Evolutionary conservation across 2,797 vertebrate species (phyloP).

Genomic region (Anguilla anguilla): DNA sequence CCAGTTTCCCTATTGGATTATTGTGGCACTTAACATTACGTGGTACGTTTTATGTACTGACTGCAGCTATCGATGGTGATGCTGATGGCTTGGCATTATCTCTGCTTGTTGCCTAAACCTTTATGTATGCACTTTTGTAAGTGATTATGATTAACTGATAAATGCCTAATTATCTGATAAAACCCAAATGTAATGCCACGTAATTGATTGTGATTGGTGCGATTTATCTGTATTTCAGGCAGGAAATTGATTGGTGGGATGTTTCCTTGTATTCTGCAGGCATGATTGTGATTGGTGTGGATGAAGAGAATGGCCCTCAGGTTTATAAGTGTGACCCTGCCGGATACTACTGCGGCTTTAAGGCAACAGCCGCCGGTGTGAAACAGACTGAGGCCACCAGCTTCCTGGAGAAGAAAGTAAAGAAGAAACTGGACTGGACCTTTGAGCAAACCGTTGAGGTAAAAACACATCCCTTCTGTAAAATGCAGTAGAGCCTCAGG

Average conservation of each 20-base stretch:
- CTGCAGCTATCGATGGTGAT: no score
- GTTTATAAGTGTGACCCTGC: constrained; percentile 97
- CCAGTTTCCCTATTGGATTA: no score
- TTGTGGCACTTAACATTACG: no score
- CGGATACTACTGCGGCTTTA: constrained; percentile 97
- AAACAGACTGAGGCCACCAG: constrained; percentile 98
- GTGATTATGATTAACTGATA: no score
- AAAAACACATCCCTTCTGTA: constrained; percentile 38
- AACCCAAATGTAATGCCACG: no score
- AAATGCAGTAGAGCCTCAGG: background rate
- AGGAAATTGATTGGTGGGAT: background rate
- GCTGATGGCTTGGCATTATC: no score
- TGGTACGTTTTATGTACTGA: no score
- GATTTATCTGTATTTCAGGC: no score
- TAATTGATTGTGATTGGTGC: no score
- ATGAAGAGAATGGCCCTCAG: constrained; percentile 90
- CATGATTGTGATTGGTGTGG: constrained; percentile 95
- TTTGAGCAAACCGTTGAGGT: constrained; percentile 96
- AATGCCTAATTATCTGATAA: no score
- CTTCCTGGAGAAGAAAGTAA: constrained; percentile 98
- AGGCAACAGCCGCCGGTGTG: constrained; percentile 96
- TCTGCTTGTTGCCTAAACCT: no score
- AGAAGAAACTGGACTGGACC: constrained; percentile 98
- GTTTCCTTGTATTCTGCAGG: constrained; percentile 65
- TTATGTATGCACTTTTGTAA: no score